Percentiles rank a stretch among this genome's conserved stretches.
These are phyloP conservation scores for Chloroceryle aenea DNA, from an alignment of 2,113 vertebrate genomes.

Conservation along the genomic window DNA sequence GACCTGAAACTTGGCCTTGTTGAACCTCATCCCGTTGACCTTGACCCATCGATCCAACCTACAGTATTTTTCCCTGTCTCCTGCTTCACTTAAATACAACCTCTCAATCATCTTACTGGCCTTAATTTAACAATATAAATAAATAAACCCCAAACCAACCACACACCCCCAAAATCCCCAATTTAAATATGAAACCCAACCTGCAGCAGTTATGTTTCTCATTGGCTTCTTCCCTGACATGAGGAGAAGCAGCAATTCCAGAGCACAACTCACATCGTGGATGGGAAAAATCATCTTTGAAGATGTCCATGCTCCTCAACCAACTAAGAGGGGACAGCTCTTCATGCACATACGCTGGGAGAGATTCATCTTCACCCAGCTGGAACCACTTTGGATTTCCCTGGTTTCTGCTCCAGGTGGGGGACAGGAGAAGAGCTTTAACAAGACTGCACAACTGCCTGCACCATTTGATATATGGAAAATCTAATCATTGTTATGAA, in stretches of 20 bases:
- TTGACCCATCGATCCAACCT: not conserved
- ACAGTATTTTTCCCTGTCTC: not conserved
- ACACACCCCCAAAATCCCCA: accelerated
- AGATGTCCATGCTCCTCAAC: not conserved
- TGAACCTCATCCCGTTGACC: too few species aligned
- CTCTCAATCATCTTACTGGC: not conserved
- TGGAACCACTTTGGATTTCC: not conserved
- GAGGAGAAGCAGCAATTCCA: not conserved
- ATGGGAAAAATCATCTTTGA: not conserved
- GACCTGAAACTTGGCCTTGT: too few species aligned
- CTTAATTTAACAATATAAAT: not conserved
- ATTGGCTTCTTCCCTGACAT: not conserved
- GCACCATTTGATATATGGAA: not conserved
- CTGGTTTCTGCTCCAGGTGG: not conserved
- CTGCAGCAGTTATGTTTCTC: not conserved
- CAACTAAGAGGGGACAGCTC: not conserved
- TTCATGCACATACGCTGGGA: not conserved
- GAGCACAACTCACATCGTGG: accelerated
- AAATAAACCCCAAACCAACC: not conserved
- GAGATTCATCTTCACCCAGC: not conserved
- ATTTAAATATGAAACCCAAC: not conserved
- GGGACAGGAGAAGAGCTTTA: not conserved
- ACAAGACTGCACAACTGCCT: not conserved
- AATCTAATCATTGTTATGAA: not conserved
- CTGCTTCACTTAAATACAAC: not conserved